Base-by-base conservation (phyloP, 2,888 invertebrate species). In the Noctua fimbriata region DNA sequence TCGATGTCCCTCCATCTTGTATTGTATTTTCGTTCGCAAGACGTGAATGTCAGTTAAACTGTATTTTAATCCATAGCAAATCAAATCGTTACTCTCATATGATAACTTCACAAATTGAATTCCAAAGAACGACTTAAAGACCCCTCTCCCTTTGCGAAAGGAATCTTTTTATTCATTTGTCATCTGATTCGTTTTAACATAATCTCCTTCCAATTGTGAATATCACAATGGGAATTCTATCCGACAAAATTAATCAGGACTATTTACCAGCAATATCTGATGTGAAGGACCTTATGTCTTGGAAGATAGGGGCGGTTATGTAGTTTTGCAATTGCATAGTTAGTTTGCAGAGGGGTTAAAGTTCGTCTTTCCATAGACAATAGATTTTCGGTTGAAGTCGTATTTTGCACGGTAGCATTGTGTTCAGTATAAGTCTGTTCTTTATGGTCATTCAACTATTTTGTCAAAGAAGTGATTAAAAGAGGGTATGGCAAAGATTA, bases 121-220 rank as follows among this genome's bases (percentile, higher is more conserved):
- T 67, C 58, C 55, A 71, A 55, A 55, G 60, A 74, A 21, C 55
- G 70, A 71, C 65, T 66, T 63, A 69, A 32, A 52, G 58, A 58
- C 69, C 87, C 78, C 75, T 82, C 72, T 66, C 49, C 66, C 69
- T 58, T 77, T 66, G 74, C 65, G 47, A 87, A 83, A 81, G 75
- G 78, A 81, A 83, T 84, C 75, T 76, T 82, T 87, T 87, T 86
- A 88, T 85, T 87, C 89, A 89, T 89, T 89, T 90, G 83, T 89
- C 87, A 89, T 83, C 71, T 14, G 80, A 89, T 78, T 86, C 84
- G 78, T 83, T 89, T 85, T 72, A 84, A 86, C 81, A 78, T 87
- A 88, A 88, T 88, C 87, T 82, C 79, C 63, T 82, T 41, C 73
- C 82, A 83, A 83, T 89, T 87, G 84, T 86, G 65, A 78, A 75